Evolutionary conservation across 1,140 invertebrate genomes (phyloP).

Genomic region (Solen grandis): DNA sequence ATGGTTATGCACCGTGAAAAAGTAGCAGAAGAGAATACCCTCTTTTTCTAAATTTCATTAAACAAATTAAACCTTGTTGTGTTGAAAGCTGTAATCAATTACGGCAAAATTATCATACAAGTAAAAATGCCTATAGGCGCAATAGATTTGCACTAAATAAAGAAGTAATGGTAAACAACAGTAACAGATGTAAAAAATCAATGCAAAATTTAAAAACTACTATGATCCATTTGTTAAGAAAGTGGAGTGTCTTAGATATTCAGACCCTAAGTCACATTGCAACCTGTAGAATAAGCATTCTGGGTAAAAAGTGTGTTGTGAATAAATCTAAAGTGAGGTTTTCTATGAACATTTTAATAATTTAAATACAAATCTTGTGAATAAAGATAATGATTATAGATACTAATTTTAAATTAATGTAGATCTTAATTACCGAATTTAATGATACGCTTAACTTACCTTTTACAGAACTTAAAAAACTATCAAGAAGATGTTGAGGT

Average conservation of each 20-base stretch:
- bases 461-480: background rate
- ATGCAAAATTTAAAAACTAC: too few species aligned
- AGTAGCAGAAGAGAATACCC: too few species aligned
- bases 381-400: background rate
- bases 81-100: background rate
- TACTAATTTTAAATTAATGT: background rate
- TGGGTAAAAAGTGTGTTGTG: too few species aligned
- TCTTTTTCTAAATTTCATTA: background rate
- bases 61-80: background rate
- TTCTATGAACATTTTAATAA: too few species aligned
- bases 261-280: too few species aligned
- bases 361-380: slow-evolving; percentile 1
- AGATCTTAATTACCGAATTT: background rate
- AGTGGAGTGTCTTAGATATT: too few species aligned
- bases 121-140: background rate
- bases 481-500: too few species aligned
- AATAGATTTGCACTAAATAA: background rate
- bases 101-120: too few species aligned
- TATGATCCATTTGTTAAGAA: background rate
- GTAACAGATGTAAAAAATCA: slow-evolving; percentile 1
- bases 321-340: too few species aligned
- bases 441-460: too few species aligned
- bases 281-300: too few species aligned
- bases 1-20: too few species aligned
- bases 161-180: background rate